Base-by-base conservation (phyloP, 2,888 invertebrate genomes). In the Parasteatoda lunata region DNA sequence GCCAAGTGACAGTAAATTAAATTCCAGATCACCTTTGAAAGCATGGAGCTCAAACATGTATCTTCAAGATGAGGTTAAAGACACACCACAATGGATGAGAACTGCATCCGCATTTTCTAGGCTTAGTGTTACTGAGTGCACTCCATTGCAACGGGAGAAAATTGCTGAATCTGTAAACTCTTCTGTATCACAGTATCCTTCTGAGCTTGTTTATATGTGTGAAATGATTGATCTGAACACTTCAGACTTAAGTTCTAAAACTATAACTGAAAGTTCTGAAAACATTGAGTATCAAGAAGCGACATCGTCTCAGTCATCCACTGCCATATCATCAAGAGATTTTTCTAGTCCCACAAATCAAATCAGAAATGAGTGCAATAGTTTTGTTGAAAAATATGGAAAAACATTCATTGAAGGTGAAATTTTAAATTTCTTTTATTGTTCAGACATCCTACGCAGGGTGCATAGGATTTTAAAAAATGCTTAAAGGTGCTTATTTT, bases 11-110 rank as follows among this genome's bases (percentile, higher is more conserved):
- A 75, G 64, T 59, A 65, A 15, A 4, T 11, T 1, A 6, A 68
- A 47, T n/a, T n/a, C 71, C 48, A 80, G 4, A 6, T n/a, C 70
- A 6, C 68, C 80, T 45, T 30, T 86, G n/a, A 86, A 81, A 77
- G n/a, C 75, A 3, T 86, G 85, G 85, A 77, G 69, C 45, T 86
- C 85, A 9, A 79, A 86, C 49, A 49, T 80, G 66, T 72, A 80
- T 54, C 49, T 86, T 6, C 78, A 79, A 47, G 84, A 84, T 48
- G 73, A 75, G 13, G 49, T 72, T 13, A 77, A 54, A 15, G 54
- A 72, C 5, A 77, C 11, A 3, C 30, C 5, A 47, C 49, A 15
- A 49, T 52, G 30, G n/a, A 59, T 13, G 4, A 59, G n/a, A 59
- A 9, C n/a, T 11, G 59, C 9, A 59, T n/a, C 11, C 9, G n/a